Conservation (phyloP, 1,140 invertebrate genomes). For the Habropoda laboriosa region DNA sequence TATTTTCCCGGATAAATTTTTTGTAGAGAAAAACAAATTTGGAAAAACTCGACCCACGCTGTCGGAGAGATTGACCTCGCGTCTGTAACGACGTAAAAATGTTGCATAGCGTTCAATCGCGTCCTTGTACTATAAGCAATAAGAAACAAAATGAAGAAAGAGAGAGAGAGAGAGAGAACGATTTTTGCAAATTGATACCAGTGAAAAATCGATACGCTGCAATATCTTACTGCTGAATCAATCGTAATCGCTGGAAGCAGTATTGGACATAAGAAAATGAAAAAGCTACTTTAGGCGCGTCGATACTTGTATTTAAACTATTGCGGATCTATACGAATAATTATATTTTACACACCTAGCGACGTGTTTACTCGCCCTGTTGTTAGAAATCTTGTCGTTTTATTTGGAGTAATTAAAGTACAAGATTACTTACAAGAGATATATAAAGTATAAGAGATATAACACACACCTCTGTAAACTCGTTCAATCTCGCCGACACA, state of each 20-base stretch:
- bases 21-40: too few relatives aligned
- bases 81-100: conserved; percentile 15
- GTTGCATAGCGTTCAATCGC: conserved; percentile 23
- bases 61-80: not conserved
- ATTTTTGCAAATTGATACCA: conserved; percentile 16
- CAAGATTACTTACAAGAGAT: conserved; percentile 38
- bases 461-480: conserved; percentile 16
- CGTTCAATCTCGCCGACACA: conserved; percentile 45
- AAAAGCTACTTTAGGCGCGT: conserved; percentile 23
- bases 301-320: conserved; percentile 39
- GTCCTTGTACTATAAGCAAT: conserved; percentile 45
- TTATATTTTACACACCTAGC: conserved; percentile 51
- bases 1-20: too few relatives aligned
- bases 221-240: conserved; percentile 23
- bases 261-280: not conserved
- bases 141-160: conserved; percentile 5
- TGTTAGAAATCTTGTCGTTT: conserved; percentile 42
- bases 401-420: conserved; percentile 53
- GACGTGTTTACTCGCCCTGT: conserved; percentile 23
- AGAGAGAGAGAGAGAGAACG: not conserved
- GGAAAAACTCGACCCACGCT: not conserved
- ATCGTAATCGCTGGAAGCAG: not conserved
- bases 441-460: conserved; percentile 25
- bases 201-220: conserved; percentile 16
- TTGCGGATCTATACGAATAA: conserved; percentile 42